These are phyloP conservation scores for Metalampra italica DNA, from an alignment of 2,888 invertebrate species.

Conservation along the genomic window DNA sequence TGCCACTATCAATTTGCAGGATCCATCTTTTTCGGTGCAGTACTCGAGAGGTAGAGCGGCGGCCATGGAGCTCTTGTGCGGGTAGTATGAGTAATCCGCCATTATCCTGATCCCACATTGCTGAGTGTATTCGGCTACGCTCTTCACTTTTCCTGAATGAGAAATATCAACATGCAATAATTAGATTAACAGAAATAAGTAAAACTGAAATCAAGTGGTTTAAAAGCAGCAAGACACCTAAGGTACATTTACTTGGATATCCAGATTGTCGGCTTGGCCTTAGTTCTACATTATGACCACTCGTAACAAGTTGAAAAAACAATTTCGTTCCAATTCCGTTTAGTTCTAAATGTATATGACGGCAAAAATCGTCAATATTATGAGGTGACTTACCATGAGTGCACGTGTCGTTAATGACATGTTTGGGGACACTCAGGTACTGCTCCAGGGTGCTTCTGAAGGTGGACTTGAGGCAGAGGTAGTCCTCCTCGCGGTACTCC, in stretches of 20 bases:
- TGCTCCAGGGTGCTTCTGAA: slow-evolving; percentile 60
- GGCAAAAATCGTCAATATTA: too few species aligned
- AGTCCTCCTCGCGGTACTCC: slow-evolving; percentile 57
- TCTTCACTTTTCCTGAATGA: slow-evolving; percentile 50
- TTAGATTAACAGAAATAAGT: too few species aligned
- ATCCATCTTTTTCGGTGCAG: slow-evolving; percentile 49
- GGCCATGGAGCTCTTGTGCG: slow-evolving; percentile 31
- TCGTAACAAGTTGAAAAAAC: too few species aligned
- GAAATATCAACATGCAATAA: too few species aligned
- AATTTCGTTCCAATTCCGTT: too few species aligned
- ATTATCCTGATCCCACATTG: slow-evolving; percentile 55
- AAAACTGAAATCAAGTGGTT: too few species aligned
- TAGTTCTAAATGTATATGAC: too few species aligned
- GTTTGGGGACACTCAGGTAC: slow-evolving; percentile 56
- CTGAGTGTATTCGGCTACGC: slow-evolving; percentile 41
- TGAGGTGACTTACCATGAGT: slow-evolving; percentile 38
- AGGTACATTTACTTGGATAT: too few species aligned
- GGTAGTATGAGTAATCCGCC: slow-evolving; percentile 61
- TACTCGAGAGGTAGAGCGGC: slow-evolving; percentile 50
- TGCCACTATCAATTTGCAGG: slow-evolving; percentile 56
- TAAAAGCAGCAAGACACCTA: too few species aligned
- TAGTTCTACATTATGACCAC: too few species aligned
- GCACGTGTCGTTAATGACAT: slow-evolving; percentile 54
- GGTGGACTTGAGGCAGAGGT: slow-evolving; percentile 49
- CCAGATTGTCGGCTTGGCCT: too few species aligned